phyloP scores from a whole-genome alignment of 2,888 invertebrate species.

The Machimus atricapillus region DNA sequence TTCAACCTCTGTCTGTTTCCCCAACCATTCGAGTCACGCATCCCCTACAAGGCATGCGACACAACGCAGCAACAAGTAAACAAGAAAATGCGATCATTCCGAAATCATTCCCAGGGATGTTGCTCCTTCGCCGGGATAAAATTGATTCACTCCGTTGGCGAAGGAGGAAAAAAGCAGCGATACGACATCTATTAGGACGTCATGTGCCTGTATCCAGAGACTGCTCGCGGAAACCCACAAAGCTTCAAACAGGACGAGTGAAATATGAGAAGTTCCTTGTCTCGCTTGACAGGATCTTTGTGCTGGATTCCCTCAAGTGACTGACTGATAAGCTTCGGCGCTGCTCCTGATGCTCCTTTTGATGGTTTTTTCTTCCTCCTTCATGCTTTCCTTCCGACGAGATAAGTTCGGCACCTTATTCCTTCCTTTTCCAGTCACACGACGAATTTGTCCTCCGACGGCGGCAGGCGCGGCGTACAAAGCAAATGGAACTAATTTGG shows the following conservation, averaged over 20 bases:
- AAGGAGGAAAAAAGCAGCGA: neutral
- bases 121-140: neutral
- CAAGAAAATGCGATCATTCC: neutral
- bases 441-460: neutral
- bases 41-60: neutral
- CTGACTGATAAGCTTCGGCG: neutral
- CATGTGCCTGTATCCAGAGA: neutral
- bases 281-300: neutral
- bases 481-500: neutral
- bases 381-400: neutral
- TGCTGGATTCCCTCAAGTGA: neutral
- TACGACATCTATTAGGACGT: neutral
- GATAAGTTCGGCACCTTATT: conserved; percentile 16
- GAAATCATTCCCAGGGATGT: neutral
- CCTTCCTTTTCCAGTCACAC: neutral
- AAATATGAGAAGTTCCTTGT: neutral
- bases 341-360: neutral
- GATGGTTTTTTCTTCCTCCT: neutral
- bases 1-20: neutral
- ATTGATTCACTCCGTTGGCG: neutral
- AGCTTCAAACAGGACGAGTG: neutral
- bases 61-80: neutral
- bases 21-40: neutral
- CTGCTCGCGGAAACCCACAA: neutral
- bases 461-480: neutral